These are phyloP conservation scores for Uropetala carovei DNA, from an alignment of 2,888 invertebrate species.

Conservation along the genomic window DNA sequence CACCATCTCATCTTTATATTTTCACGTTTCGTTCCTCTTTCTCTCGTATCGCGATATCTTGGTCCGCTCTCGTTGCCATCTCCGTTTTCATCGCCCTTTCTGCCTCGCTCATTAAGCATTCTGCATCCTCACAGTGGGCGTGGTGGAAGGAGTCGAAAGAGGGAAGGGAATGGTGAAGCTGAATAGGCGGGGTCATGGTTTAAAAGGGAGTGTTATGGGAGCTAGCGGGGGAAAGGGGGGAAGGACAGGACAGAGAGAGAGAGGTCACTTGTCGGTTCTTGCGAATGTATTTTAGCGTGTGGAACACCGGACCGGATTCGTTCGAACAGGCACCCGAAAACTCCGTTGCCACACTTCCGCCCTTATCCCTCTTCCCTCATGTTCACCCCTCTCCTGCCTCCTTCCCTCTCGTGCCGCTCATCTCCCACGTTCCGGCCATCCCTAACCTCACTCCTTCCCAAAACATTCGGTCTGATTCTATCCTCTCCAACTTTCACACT, in stretches of 20 bases:
- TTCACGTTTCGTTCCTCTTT: constrained; percentile 3
- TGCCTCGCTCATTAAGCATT: constrained; percentile 21
- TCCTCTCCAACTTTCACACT: too few relatives aligned
- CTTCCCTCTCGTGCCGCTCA: too few relatives aligned
- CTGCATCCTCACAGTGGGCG: constrained; percentile 27
- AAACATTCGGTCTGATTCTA: too few relatives aligned
- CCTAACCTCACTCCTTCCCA: too few relatives aligned
- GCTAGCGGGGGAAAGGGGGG: not conserved
- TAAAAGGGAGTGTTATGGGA: not conserved
- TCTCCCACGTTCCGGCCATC: too few relatives aligned
- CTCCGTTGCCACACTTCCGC: too few relatives aligned
- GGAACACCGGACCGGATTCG: too few relatives aligned
- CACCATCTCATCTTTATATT: not conserved
- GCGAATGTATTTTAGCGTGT: too few relatives aligned
- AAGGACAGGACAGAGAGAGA: not conserved
- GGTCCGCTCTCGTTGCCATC: not conserved
- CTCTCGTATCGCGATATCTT: not conserved
- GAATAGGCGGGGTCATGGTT: not conserved
- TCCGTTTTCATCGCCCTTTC: not conserved
- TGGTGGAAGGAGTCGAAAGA: not conserved
- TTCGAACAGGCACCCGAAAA: too few relatives aligned
- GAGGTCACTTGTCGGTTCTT: not conserved
- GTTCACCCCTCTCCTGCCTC: too few relatives aligned
- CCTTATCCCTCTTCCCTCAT: too few relatives aligned
- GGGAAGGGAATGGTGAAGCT: not conserved